Evolutionary conservation across 2,888 invertebrate species (phyloP).

Genomic region (Trichogramma dendrolimi): DNA sequence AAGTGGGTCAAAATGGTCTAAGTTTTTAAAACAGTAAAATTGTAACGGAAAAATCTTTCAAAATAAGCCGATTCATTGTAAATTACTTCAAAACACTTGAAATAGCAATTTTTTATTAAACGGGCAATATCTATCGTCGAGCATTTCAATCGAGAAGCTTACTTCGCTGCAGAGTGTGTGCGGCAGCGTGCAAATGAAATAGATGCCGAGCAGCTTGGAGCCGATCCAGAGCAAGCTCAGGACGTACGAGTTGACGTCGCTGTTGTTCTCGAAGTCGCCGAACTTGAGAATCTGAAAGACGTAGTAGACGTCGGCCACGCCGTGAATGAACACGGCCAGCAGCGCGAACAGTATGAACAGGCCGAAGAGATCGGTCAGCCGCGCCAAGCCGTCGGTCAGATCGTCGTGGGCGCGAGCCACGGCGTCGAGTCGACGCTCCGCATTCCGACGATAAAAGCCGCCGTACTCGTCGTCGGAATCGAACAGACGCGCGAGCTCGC

Average conservation of each 20-base stretch:
- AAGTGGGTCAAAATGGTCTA: too few relatives aligned
- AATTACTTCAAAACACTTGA: too few relatives aligned
- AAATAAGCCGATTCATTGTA: too few relatives aligned
- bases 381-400: constrained; percentile 11
- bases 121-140: too few relatives aligned
- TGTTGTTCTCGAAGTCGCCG: not conserved
- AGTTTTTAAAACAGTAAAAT: too few relatives aligned
- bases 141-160: not conserved
- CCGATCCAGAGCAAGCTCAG: constrained; percentile 7
- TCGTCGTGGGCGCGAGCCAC: constrained; percentile 10
- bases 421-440: not conserved
- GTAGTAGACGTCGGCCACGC: constrained; percentile 6
- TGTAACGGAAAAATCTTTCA: too few relatives aligned
- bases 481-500: not conserved
- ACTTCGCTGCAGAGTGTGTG: constrained; percentile 15
- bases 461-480: not conserved
- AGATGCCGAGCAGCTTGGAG: constrained; percentile 12
- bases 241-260: not conserved
- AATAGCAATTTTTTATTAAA: too few relatives aligned
- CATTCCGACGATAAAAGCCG: too few relatives aligned
- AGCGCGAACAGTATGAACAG: constrained; percentile 2
- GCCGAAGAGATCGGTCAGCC: constrained; percentile 9
- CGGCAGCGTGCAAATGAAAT: constrained; percentile 16
- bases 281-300: constrained; percentile 10
- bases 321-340: constrained; percentile 5